Conservation (phyloP, 2,113 vertebrate species). For the Prunella fulvescens region DNA sequence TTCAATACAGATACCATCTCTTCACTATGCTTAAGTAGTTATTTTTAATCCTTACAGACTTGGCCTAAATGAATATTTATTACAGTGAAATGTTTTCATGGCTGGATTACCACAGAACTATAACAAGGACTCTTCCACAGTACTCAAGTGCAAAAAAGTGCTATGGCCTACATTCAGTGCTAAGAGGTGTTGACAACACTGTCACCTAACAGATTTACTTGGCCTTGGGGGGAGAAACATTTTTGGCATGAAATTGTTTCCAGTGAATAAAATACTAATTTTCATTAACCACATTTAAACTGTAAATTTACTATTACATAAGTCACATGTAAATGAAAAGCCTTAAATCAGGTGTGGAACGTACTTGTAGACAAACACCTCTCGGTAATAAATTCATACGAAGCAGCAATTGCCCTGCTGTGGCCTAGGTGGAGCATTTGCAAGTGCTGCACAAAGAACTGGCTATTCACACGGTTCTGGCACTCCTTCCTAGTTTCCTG, state of each 20-base stretch:
- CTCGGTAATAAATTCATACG: background rate
- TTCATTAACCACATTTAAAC: constrained; percentile 13
- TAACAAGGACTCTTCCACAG: background rate
- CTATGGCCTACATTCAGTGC: background rate
- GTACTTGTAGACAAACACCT: constrained; percentile 7
- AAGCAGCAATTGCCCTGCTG: constrained; percentile 4
- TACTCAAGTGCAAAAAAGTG: background rate
- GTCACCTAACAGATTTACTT: background rate
- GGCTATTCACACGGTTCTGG: constrained; percentile 54
- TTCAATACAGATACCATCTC: background rate
- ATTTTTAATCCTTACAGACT: background rate
- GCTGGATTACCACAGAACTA: background rate
- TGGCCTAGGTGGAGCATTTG: constrained; percentile 18
- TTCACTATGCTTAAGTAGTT: background rate
- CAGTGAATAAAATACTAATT: constrained; percentile 25
- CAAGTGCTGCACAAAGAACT: constrained; percentile 12
- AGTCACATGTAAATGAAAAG: constrained; percentile 15
- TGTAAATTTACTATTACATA: background rate
- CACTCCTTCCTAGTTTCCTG: constrained; percentile 50
- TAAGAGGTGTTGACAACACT: background rate
- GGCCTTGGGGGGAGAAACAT: background rate
- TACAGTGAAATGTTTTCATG: background rate
- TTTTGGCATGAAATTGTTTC: constrained; percentile 5
- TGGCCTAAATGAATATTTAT: background rate
- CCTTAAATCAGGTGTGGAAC: constrained; percentile 1